Base-by-base conservation (phyloP, 2,888 invertebrate species). In the Beris morrisii region DNA sequence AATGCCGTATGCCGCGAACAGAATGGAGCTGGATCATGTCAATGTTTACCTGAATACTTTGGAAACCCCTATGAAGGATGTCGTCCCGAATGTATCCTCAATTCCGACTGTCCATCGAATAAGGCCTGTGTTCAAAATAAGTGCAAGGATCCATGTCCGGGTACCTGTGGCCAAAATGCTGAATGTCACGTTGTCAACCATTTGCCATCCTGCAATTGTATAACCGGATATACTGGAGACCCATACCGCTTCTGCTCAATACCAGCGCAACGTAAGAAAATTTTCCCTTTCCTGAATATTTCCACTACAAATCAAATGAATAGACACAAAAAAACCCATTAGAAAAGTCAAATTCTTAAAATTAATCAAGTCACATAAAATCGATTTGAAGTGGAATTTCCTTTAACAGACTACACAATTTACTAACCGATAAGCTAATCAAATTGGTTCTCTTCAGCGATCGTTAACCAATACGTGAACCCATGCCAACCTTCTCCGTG, bases 1-100 rank as follows among this genome's bases (percentile, higher is more conserved):
- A 90, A 90, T 74, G 88, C 90, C 6, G 79, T 84, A 70, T 91
- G 91, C 73, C 83, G 83, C 72, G 87, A 87, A 79, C 85, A 86
- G 74, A 87, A 88, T 74, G 86, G 85, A 65, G 87, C 87, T 6
- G 90, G 89, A 31, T 84, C 89, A 1, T 91, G 91, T 74, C 83
- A 84, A 68, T 91, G 91, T 74, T 81, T 85, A 57, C 84, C 87
- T 55, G 88, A 86, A 69, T 87, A 88, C 75, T 86, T 87, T 71
- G 92, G 92, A 68, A 88, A 90, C 77, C 91, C 92, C 32, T 89
- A 90, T 72, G 88, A 88, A 79, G 88, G 88, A 28, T 91, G 91
- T 77, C 84, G 88, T 55, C 91, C 91, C 12, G 90, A 91, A 80
- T 91, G 91, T 78, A 82, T 87, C 0, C 77, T 87, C 50, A 88